Conservation (phyloP, 2,797 vertebrate genomes). For the Gymnoscopelus microlampas region DNA sequence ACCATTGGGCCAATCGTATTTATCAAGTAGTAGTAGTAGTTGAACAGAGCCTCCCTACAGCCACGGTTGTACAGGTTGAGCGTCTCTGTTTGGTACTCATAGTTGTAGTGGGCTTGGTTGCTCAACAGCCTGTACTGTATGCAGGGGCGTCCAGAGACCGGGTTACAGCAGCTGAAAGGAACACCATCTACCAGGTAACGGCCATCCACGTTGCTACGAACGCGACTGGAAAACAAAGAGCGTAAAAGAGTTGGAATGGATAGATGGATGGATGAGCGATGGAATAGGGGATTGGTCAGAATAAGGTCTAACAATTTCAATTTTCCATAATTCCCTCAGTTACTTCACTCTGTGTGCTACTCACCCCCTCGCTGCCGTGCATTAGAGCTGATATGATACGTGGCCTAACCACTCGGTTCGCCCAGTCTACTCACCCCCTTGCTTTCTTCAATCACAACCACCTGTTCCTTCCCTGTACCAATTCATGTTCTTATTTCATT, state of each 20-base stretch:
- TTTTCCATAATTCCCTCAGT: too few species aligned
- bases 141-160: conserved; percentile 92
- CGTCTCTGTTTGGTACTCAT: conserved; percentile 92
- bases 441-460: too few species aligned
- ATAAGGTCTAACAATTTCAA: too few species aligned
- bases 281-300: too few species aligned
- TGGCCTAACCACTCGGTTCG: too few species aligned
- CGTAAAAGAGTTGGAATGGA: background rate
- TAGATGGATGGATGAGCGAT: background rate
- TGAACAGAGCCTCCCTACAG: conserved; percentile 89
- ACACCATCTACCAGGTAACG: conserved; percentile 92
- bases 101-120: conserved; percentile 94
- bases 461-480: too few species aligned
- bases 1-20: conserved; percentile 87
- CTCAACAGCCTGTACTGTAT: conserved; percentile 93
- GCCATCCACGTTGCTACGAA: conserved; percentile 96
- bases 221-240: conserved; percentile 79
- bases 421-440: too few species aligned
- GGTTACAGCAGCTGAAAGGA: conserved; percentile 99
- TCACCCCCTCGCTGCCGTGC: too few species aligned
- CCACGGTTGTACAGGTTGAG: conserved; percentile 91
- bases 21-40: conserved; percentile 92
- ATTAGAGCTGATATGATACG: too few species aligned
- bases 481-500: background rate
- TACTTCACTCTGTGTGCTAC: too few species aligned